Percentiles rank a stretch among this genome's conserved stretches.
These are phyloP conservation scores for Chrysodeixis includens DNA, from an alignment of 2,888 invertebrate species.

Conservation along the genomic window DNA sequence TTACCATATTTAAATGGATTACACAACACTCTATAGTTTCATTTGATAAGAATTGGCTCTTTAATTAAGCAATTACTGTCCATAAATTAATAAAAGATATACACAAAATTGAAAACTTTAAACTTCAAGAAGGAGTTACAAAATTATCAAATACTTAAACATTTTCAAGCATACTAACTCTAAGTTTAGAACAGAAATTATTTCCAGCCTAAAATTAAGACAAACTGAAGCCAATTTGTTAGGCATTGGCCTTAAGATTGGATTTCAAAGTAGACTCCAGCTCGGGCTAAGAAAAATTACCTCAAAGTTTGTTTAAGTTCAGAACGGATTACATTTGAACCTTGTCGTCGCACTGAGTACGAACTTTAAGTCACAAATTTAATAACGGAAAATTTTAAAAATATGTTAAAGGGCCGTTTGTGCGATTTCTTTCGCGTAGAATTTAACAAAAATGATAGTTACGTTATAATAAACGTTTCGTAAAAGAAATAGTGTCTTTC, in stretches of 20 bases:
- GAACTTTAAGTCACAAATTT: neutral
- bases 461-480: no score
- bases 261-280: conserved; percentile 44
- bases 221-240: conserved; percentile 41
- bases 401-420: no score
- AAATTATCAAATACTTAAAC: neutral
- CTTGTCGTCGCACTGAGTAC: neutral
- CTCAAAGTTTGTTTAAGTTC: conserved; percentile 21
- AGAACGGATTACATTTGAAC: conserved; percentile 11
- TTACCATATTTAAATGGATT: no score
- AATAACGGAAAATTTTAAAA: no score
- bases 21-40: no score
- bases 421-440: no score
- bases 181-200: conserved; percentile 15
- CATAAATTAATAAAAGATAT: no score
- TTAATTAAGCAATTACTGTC: no score
- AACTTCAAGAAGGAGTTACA: neutral
- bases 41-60: no score
- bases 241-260: conserved; percentile 40
- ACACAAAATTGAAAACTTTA: neutral
- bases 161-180: neutral
- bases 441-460: no score
- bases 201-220: conserved; percentile 32
- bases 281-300: conserved; percentile 29
- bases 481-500: no score